A percentile compares a stretch with the other conserved stretches of the same genome.
phyloP scores from a whole-genome alignment of 2,888 invertebrate species.

The Orthosia incerta region DNA sequence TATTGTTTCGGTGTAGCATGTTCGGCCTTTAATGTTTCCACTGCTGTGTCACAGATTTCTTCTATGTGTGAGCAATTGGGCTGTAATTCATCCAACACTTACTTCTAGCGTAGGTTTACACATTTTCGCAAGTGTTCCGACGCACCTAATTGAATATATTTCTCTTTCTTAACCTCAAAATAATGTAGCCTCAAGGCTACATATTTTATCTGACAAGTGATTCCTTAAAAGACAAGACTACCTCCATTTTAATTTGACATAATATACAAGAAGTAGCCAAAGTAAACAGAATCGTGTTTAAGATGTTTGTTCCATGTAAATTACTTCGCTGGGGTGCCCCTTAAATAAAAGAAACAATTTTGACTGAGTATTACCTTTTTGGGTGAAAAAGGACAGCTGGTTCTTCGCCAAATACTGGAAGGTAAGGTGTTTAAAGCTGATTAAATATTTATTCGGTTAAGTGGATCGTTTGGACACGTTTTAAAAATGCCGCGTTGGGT shows the following conservation, averaged over 20 bases:
- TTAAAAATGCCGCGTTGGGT: background rate
- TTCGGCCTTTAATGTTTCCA: too few relatives aligned
- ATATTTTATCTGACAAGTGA: background rate
- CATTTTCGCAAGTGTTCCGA: too few relatives aligned
- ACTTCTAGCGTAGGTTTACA: too few relatives aligned
- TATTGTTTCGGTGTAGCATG: too few relatives aligned
- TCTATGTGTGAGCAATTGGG: too few relatives aligned
- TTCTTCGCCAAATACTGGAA: conserved; percentile 12
- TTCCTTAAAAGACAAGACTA: conserved; percentile 27
- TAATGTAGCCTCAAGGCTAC: background rate
- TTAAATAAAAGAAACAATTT: conserved; percentile 38
- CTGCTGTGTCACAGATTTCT: too few relatives aligned
- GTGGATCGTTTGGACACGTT: background rate
- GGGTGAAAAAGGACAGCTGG: conserved; percentile 25
- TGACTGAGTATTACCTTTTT: conserved; percentile 33
- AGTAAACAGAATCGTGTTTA: conserved; percentile 32
- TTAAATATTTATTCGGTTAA: conserved; percentile 28
- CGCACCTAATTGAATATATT: too few relatives aligned
- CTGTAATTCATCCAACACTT: too few relatives aligned
- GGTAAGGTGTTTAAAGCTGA: conserved; percentile 21
- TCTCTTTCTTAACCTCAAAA: background rate
- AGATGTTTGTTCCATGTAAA: conserved; percentile 48
- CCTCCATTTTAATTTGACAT: conserved; percentile 48
- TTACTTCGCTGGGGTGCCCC: conserved; percentile 36
- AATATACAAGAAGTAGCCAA: conserved; percentile 44